Base-by-base conservation (phyloP, 2,888 invertebrate genomes). In the Lasioglossum villosulum region DNA sequence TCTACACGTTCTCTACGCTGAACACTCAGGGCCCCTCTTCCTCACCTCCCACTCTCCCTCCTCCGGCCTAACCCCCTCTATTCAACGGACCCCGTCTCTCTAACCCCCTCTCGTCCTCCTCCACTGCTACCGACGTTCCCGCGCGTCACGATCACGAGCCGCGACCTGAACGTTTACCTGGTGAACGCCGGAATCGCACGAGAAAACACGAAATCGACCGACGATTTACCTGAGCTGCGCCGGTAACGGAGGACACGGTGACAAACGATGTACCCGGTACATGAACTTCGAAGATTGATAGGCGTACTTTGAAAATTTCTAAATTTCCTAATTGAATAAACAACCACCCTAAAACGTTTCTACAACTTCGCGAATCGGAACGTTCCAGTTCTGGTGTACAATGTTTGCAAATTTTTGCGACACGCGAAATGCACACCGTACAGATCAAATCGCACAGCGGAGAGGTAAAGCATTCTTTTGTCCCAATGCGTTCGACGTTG, bases 81-180 rank as follows among this genome's bases (percentile, higher is more conserved):
- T 63, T 66, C 71, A 76, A 78, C 86, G 71, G 71, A 72, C 75
- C 66, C 66, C 16, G 30, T 63, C 37, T 34, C 70, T 63, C 80
- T 52, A 23, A 48, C 19, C n/a, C 27, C 27, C 59, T 14, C 66
- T 8, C 71, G 52, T 71, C 37, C 63, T 59, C 75, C 63, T 27
- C 63, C 63, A 23, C 68, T n/a, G 8, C 34, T 48, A 37, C 66
- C 48, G 23, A 52, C 66, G 45, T 45, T n/a, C 45, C 72, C 16
- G 19, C 48, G 42, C 77, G 30, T 78, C 78, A 45, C 79, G 70
- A 73, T 77, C 75, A 78, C 84, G 74, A 76, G 74, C 73, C 74
- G 72, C 89, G 82, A 87, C 90, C 89, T 88, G 86, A 82, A 82
- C 82, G 80, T 91, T 91, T 91, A 90, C 91, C 91, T 91, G 89